A percentile compares a stretch with the other conserved stretches of the same genome.
These are phyloP conservation scores for Agriopis marginaria DNA, from an alignment of 2,888 invertebrate genomes.

Conservation along the genomic window DNA sequence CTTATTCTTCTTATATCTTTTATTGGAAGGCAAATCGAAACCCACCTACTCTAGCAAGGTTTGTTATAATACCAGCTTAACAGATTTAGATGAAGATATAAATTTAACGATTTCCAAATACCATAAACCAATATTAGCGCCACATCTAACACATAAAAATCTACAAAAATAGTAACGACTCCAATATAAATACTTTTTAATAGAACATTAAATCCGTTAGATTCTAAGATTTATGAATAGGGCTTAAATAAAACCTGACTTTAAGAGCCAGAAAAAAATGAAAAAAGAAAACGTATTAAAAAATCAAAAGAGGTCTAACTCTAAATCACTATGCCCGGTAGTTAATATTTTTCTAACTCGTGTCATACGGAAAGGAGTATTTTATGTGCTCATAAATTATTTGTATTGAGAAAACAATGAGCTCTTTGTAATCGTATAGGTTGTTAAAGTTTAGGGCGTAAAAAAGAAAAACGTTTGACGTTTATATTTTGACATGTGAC, in stretches of 20 bases:
- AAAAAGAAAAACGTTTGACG: conserved; percentile 65
- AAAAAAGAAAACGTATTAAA: conserved; percentile 44
- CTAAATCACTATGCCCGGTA: conserved; percentile 70
- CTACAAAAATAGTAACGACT: conserved; percentile 42
- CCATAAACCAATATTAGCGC: conserved; percentile 37
- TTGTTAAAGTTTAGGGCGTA: conserved; percentile 78
- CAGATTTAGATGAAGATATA: conserved; percentile 28
- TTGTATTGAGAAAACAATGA: conserved; percentile 80
- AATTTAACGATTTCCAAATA: conserved; percentile 32
- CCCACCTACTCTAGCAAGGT: background rate
- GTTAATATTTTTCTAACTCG: conserved; percentile 54
- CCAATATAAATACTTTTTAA: conserved; percentile 43
- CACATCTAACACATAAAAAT: conserved; percentile 32
- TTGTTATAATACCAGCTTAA: conserved; percentile 25
- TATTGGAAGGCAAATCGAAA: too few species aligned
- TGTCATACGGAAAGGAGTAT: conserved; percentile 42
- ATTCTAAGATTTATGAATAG: conserved; percentile 44
- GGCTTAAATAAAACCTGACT: conserved; percentile 43
- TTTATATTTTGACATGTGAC: conserved; percentile 53
- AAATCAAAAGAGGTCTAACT: conserved; percentile 47
- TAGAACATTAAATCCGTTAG: conserved; percentile 40
- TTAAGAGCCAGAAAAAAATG: conserved; percentile 41
- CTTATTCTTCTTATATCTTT: too few species aligned
- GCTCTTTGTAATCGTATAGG: conserved; percentile 84
- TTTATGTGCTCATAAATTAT: conserved; percentile 74